Evolutionary conservation across 1,140 invertebrate genomes (phyloP).

Genomic region (Temnothorax nylanderi): DNA sequence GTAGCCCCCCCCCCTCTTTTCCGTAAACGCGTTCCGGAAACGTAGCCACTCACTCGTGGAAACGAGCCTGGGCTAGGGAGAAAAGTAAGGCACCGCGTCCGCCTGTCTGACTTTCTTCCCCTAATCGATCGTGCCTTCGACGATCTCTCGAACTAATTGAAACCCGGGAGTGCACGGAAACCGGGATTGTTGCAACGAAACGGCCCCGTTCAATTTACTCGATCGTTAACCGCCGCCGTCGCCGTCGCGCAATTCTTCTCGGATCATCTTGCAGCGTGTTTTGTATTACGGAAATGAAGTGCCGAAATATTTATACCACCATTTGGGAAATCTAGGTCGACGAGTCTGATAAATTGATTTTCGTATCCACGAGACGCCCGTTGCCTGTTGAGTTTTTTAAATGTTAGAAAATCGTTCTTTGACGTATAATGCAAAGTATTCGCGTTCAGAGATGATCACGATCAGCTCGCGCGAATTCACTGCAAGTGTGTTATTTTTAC

Average conservation of each 20-base stretch:
- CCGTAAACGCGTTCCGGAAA: slow-evolving; percentile 64
- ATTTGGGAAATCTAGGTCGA: neutral
- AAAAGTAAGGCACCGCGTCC: slow-evolving; percentile 45
- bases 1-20: neutral
- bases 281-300: neutral
- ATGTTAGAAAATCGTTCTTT: neutral
- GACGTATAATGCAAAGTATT: neutral
- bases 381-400: neutral
- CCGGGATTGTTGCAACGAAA: slow-evolving; percentile 54
- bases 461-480: neutral
- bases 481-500: neutral
- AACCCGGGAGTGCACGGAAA: slow-evolving; percentile 44
- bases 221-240: neutral
- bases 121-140: slow-evolving; percentile 56
- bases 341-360: neutral
- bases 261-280: neutral
- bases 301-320: neutral
- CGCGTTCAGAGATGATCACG: neutral
- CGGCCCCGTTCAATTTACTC: slow-evolving; percentile 43
- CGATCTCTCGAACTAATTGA: slow-evolving; percentile 55
- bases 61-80: slow-evolving; percentile 31
- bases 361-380: neutral
- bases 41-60: slow-evolving; percentile 61
- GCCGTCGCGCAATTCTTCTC: neutral
- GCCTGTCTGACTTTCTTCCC: slow-evolving; percentile 48